phyloP scores from a whole-genome alignment of 1,140 invertebrate genomes.

The Saccostrea echinata region DNA sequence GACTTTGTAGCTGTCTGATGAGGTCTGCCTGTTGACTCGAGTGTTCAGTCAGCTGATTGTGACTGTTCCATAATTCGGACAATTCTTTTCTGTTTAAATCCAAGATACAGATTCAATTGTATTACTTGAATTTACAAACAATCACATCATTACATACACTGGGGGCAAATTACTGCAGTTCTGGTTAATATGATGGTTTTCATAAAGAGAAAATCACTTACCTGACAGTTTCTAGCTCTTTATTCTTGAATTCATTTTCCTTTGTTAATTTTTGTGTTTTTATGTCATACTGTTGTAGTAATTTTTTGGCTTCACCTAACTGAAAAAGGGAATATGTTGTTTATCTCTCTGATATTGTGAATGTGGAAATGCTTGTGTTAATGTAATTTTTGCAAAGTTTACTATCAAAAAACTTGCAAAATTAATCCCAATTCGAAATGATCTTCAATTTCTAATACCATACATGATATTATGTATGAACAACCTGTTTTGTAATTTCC shows the following conservation, averaged over 20 bases:
- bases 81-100: slow-evolving; percentile 67
- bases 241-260: slow-evolving; percentile 74
- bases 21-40: slow-evolving; percentile 76
- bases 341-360: no score
- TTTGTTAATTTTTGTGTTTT: slow-evolving; percentile 65
- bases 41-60: slow-evolving; percentile 76
- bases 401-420: no score
- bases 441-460: no score
- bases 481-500: no score
- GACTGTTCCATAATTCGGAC: slow-evolving; percentile 74
- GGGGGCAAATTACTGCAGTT: background rate
- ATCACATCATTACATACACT: no score
- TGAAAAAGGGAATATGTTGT: slow-evolving; percentile 45
- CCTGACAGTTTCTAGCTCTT: slow-evolving; percentile 74
- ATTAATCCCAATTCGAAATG: no score
- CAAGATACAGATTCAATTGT: background rate
- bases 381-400: no score
- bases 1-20: slow-evolving; percentile 75
- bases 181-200: background rate
- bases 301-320: slow-evolving; percentile 67
- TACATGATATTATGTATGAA: no score
- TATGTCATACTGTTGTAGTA: slow-evolving; percentile 67
- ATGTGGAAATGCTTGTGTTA: no score
- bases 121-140: background rate
- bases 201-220: slow-evolving; percentile 39